Base-by-base conservation (phyloP, 1,140 invertebrate species). In the Colletes latitarsis region DNA sequence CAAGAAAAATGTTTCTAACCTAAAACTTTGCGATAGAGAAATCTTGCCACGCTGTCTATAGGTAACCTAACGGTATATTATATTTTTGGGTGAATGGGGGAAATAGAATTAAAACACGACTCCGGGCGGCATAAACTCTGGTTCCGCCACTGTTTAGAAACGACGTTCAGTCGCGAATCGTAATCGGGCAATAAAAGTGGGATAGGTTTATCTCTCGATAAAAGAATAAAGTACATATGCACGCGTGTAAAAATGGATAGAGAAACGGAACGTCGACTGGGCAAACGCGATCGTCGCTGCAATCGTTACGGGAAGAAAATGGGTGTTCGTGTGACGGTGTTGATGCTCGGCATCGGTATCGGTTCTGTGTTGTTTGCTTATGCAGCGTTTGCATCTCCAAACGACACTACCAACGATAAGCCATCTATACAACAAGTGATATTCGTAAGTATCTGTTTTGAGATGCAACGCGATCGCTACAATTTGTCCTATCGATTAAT, bases 371-470 rank as follows among this genome's bases (percentile, higher is more conserved):
- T 92, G 9, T 84, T 92, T 14, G 90, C 88, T 3, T 91, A 91
- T 55, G 79, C 81, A 0, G 87, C 90, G 21, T 91, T 92, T 49
- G 30, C 75, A 17, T 68, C 62, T 12, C 49, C 49, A 8, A 77
- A 80, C 9, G 41, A 62, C 62, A 2, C 30, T 0, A 67, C 80
- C 0, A 10, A 6, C 19, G 12, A 76, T 1, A 15, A 19, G 17
- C 55, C 43, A 30, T 39, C 49, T 0, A 8, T 89, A 3, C 81
- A 67, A 52, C 90, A 91, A 73, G 85, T 90, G 15, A 86, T 88
- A n/a, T 88, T 92, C 70, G 92, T 92, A 84, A 92, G 90, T 92
- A 53, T 63, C 6, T 0, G 41, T 17, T 9, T 30, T 46, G 15
- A 21, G 0, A n/a, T n/a, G n/a, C 41, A 63, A 21, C 19, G 2